Evolutionary conservation across 2,888 invertebrate species (phyloP).

Genomic region (Tholera decimalis): DNA sequence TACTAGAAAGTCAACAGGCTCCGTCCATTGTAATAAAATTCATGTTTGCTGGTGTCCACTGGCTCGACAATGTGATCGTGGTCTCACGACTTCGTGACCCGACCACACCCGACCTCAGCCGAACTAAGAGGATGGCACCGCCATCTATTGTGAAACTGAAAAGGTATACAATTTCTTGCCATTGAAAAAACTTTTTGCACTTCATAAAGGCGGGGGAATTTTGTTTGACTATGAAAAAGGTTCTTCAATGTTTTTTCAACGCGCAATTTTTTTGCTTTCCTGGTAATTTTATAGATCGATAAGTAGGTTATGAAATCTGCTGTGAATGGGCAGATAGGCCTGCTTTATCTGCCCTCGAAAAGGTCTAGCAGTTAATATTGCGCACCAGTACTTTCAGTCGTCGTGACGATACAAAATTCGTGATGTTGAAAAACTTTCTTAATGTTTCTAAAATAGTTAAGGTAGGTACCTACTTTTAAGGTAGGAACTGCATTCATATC

Average conservation of each 20-base stretch:
- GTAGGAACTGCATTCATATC: not conserved
- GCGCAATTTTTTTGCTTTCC: not conserved
- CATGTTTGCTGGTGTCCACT: conserved; percentile 69
- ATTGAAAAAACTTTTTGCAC: conserved; percentile 41
- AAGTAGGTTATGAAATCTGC: conserved; percentile 18
- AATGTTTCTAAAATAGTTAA: not conserved
- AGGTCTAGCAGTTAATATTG: not conserved
- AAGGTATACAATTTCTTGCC: conserved; percentile 51
- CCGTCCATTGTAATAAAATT: conserved; percentile 72
- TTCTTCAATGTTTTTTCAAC: not conserved
- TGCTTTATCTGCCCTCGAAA: not conserved
- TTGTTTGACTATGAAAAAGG: conserved; percentile 9
- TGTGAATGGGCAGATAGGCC: not conserved
- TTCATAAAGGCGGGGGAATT: not conserved
- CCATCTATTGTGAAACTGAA: conserved; percentile 58
- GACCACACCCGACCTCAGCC: conserved; percentile 66
- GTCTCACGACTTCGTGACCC: conserved; percentile 77
- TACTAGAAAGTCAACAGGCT: conserved; percentile 63
- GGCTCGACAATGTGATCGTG: conserved; percentile 70
- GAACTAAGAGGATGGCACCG: conserved; percentile 58
- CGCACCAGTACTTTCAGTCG: not conserved
- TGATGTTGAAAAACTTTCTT: conserved; percentile 5
- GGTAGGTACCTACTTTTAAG: not conserved
- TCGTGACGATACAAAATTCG: not conserved
- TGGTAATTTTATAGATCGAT: not conserved